Conservation (phyloP, 2,797 vertebrate species). For the Ctenopoma kingsleyae region DNA sequence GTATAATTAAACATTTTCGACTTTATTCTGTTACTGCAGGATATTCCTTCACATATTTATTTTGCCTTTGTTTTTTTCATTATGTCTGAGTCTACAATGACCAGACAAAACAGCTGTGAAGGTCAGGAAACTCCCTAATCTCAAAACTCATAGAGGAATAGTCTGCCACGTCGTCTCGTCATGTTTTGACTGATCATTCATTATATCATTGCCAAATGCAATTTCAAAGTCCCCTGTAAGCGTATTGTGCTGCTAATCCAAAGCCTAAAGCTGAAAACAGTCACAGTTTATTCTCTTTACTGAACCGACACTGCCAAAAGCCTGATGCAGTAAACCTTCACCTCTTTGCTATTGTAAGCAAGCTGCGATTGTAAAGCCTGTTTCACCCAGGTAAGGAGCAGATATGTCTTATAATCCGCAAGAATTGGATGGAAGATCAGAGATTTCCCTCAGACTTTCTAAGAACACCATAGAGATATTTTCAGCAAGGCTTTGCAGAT, state of each 20-base stretch:
- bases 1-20: no score
- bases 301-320: background rate
- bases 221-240: background rate
- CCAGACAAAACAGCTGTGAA: background rate
- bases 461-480: slow-evolving; percentile 75
- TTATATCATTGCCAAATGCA: background rate
- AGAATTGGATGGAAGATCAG: slow-evolving; percentile 5
- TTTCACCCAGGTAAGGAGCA: slow-evolving; percentile 1
- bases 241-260: background rate
- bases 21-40: background rate
- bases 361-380: background rate
- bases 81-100: background rate
- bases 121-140: background rate
- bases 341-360: background rate
- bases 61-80: background rate
- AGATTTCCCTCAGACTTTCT: slow-evolving; percentile 40
- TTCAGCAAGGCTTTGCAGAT: slow-evolving; percentile 54
- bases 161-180: background rate
- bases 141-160: background rate
- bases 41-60: background rate
- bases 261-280: no score
- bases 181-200: background rate
- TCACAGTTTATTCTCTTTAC: background rate
- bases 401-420: slow-evolving; percentile 25
- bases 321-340: background rate